Conservation (phyloP, 2,797 vertebrate species). For the Varecia variegata region DNA sequence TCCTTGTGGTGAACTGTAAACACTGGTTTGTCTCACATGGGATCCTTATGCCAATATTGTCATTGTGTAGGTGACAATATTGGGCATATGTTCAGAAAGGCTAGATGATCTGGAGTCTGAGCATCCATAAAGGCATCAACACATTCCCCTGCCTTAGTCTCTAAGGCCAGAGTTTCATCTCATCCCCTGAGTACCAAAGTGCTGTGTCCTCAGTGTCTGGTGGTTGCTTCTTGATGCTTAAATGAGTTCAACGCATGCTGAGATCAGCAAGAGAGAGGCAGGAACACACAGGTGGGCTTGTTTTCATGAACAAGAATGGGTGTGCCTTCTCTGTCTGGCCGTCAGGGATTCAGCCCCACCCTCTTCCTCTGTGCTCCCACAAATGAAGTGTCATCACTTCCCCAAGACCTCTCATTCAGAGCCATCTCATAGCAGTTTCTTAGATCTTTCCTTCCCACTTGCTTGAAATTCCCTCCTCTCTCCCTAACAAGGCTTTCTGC, state of each 20-base stretch:
- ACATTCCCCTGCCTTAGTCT: not conserved
- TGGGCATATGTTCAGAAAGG: not conserved
- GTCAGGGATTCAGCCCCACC: not conserved
- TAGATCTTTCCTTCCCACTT: no score
- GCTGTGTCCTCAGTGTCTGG: no score
- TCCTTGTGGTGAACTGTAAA: not conserved
- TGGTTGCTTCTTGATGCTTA: not conserved
- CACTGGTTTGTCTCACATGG: not conserved
- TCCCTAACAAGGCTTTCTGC: not conserved
- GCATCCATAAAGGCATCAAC: not conserved
- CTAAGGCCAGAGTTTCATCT: not conserved
- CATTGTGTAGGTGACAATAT: not conserved
- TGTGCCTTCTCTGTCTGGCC: not conserved
- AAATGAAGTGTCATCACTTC: not conserved
- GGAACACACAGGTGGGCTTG: not conserved
- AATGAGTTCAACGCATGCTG: not conserved
- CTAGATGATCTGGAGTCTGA: not conserved
- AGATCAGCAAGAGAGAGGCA: not conserved
- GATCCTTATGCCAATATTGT: not conserved
- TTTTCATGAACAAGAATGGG: not conserved
- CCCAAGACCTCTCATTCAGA: not conserved
- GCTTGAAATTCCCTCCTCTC: not conserved
- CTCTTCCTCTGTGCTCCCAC: not conserved
- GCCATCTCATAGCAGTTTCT: not conserved
- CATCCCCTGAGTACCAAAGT: no score